Evolutionary conservation across 2,113 vertebrate genomes (phyloP), one percentile per base, ranked within the genome.

Genomic region (Onychostoma macrolepis): DNA sequence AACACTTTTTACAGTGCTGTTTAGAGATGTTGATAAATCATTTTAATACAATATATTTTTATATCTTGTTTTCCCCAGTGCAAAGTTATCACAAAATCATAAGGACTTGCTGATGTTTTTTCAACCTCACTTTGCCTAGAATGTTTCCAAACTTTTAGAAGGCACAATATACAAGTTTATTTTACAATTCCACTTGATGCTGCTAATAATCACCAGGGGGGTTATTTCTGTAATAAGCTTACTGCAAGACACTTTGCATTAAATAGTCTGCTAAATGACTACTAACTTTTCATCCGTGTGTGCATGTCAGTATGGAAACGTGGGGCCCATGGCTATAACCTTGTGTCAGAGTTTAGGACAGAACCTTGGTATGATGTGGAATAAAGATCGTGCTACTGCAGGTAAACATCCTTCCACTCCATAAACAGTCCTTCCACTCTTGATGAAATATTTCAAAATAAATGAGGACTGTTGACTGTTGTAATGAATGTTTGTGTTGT

Each of bases 291-390:
- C 43, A 56, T 85, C 24, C 56, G 11, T 91, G 24, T 85, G 38
- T 79, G 21, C 61, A 21, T 72, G 13, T 50, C 92, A 99, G 97
- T 98, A 96, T 24, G 98, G 97, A 86, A 98, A 95, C 15, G 96
- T 99, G 88, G 97, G 96, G 0, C 95, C 96, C 28, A 97, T 99
- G 98, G 97, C 97, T 0, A 96, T 99, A 94, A 98, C 97, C 0
- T 89, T 99, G 91, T 96, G 96, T 13, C 98, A 99, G 96, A 99
- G 96, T 0, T 94, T 99, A 85, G 98, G 98, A 36, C 98, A 99
- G 95, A 99, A 99, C 92, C 93, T 99, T 85, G 98, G 97, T 83
- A 99, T 99, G 98, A 96, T 97, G 95, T 97, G 97, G 95, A 98
- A 97, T 90, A 98, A 97, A 90, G 97, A 97, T 81, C 95, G 94